phyloP scores from a whole-genome alignment of 2,113 vertebrate genomes.

The Otis tarda region DNA sequence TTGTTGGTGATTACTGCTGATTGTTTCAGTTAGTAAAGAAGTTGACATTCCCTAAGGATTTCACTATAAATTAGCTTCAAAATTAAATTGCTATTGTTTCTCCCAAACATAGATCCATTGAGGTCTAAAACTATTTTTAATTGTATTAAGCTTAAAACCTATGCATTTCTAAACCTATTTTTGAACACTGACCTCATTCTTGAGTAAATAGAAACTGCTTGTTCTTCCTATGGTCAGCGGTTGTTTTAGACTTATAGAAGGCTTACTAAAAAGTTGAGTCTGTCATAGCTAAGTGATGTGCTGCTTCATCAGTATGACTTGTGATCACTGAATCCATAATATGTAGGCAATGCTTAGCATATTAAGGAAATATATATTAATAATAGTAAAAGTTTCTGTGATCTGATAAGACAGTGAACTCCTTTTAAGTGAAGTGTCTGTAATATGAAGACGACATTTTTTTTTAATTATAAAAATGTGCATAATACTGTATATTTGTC shows the following conservation, averaged over 20 bases:
- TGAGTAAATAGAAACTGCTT: not conserved
- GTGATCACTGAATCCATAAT: not conserved
- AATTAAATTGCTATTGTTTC: not conserved
- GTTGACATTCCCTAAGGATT: not conserved
- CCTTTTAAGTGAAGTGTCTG: not conserved
- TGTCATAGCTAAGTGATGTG: not conserved
- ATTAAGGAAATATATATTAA: not conserved
- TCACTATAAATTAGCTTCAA: not conserved
- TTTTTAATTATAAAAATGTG: not conserved
- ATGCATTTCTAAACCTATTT: not conserved
- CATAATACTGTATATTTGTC: not conserved
- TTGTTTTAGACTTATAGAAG: not conserved
- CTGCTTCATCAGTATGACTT: not conserved
- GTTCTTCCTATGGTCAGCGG: not conserved
- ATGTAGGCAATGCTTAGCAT: not conserved
- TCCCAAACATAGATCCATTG: not conserved
- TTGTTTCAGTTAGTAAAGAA: not conserved
- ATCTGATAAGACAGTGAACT: not conserved
- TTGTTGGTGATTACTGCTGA: not conserved
- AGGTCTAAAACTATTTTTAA: not conserved
- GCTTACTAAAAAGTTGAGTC: not conserved
- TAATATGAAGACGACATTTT: not conserved
- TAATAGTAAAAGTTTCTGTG: not conserved
- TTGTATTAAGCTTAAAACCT: not conserved
- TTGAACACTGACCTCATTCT: not conserved